Evolutionary conservation across 1,140 invertebrate genomes (phyloP).

Genomic region (Euschistus heros): DNA sequence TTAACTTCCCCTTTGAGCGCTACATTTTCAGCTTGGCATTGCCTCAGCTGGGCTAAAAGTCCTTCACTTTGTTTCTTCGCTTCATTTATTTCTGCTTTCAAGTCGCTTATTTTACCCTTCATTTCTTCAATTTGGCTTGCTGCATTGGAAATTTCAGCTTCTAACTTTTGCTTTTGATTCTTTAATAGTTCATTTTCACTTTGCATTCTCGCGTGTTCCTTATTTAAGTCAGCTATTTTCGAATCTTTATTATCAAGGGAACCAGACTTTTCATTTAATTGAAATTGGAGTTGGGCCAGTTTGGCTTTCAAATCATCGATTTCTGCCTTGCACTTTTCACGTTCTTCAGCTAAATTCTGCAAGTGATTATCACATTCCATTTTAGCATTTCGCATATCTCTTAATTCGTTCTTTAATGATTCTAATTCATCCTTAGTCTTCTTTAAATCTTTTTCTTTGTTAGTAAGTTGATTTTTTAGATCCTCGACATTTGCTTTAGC

Average conservation of each 20-base stretch:
- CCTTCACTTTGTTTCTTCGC: background rate
- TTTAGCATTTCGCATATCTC: background rate
- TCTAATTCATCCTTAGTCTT: background rate
- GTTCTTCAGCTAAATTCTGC: background rate
- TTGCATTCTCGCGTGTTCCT: background rate
- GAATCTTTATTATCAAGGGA: background rate
- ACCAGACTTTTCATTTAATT: background rate
- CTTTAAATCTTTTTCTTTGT: background rate
- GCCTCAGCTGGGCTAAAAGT: background rate
- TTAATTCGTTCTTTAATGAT: background rate
- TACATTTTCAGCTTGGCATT: background rate
- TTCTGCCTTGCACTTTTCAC: background rate
- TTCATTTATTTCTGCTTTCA: background rate
- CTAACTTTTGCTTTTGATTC: background rate
- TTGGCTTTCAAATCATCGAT: background rate
- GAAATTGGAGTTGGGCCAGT: background rate
- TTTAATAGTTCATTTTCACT: slow-evolving; percentile 1
- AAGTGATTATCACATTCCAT: background rate
- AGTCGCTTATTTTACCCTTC: background rate
- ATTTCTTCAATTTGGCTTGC: background rate
- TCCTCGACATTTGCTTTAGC: background rate
- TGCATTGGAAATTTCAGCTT: background rate
- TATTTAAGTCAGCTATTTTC: background rate
- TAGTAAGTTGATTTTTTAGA: background rate
- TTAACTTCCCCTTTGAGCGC: background rate